Conservation (phyloP, 1,140 invertebrate species). For the Drosophila kurseongensis region DNA sequence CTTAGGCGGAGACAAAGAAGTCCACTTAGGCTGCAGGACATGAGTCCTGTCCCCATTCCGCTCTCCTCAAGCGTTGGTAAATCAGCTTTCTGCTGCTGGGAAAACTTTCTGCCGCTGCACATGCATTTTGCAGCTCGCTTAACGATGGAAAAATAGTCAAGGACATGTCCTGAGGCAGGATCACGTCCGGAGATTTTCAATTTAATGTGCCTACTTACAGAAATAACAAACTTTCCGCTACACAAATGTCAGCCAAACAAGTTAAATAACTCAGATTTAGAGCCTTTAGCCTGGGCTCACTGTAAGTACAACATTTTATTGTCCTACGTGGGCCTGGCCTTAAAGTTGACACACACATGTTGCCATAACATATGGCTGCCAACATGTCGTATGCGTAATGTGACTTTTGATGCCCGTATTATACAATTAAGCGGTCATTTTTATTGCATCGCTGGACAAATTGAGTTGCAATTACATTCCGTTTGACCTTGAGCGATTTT, state of each 20-base stretch:
- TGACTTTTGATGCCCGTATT: constrained; percentile 25
- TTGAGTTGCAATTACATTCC: constrained; percentile 47
- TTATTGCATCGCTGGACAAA: constrained; percentile 43
- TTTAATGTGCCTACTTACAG: constrained; percentile 49
- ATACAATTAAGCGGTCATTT: constrained; percentile 48
- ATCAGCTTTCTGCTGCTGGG: constrained; percentile 1
- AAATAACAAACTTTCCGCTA: constrained; percentile 1
- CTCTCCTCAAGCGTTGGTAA: constrained; percentile 29
- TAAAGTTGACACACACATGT: constrained; percentile 20
- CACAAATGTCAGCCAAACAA: constrained; percentile 15
- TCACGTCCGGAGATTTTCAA: constrained; percentile 66
- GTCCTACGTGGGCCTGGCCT: constrained; percentile 42
- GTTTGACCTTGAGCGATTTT: constrained; percentile 35
- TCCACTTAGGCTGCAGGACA: constrained; percentile 51
- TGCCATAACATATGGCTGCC: constrained; percentile 5
- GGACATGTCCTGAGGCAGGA: constrained; percentile 40
- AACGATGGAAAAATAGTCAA: constrained; percentile 59
- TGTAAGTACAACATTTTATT: constrained; percentile 31
- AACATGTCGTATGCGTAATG: constrained; percentile 59
- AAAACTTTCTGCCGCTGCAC: constrained; percentile 55
- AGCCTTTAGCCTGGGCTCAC: neutral
- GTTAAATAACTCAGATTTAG: constrained; percentile 2
- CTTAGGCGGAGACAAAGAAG: constrained; percentile 66
- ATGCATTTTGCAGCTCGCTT: constrained; percentile 70
- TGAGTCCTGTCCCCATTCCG: constrained; percentile 17